Conservation (phyloP, 2,113 vertebrate species). For the Rhabdornis inornatus region DNA sequence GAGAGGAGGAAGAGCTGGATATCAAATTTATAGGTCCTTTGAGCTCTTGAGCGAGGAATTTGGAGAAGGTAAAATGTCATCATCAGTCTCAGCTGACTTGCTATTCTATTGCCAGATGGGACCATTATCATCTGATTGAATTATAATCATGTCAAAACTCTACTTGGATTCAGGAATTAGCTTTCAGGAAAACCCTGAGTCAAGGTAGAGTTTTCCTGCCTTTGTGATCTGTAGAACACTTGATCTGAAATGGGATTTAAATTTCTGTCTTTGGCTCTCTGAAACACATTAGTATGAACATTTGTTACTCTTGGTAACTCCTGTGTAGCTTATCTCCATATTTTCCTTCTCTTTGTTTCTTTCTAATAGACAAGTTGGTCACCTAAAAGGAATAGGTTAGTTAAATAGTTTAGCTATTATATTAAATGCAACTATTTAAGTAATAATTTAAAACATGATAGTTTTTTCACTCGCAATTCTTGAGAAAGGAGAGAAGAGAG, state of each 20-base stretch:
- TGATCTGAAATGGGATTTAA: background rate
- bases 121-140: constrained; percentile 40
- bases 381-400: background rate
- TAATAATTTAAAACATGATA: background rate
- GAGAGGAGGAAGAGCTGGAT: background rate
- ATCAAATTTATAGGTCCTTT: constrained; percentile 51
- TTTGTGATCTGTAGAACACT: background rate
- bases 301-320: background rate
- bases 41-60: constrained; percentile 22
- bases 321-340: background rate
- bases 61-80: constrained; percentile 55
- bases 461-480: background rate
- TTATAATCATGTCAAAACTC: constrained; percentile 47
- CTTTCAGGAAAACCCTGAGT: constrained; percentile 33
- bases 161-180: constrained; percentile 24
- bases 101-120: constrained; percentile 46
- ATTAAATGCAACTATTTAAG: background rate
- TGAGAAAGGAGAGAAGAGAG: background rate
- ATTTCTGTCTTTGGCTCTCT: background rate
- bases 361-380: background rate
- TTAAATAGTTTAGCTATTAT: background rate
- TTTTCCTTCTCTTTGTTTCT: background rate
- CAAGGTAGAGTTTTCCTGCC: constrained; percentile 7
- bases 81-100: constrained; percentile 47
- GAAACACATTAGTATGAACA: background rate